Evolutionary conservation across 2,888 invertebrate genomes (phyloP).

Genomic region (Leptinotarsa rubiginosa): DNA sequence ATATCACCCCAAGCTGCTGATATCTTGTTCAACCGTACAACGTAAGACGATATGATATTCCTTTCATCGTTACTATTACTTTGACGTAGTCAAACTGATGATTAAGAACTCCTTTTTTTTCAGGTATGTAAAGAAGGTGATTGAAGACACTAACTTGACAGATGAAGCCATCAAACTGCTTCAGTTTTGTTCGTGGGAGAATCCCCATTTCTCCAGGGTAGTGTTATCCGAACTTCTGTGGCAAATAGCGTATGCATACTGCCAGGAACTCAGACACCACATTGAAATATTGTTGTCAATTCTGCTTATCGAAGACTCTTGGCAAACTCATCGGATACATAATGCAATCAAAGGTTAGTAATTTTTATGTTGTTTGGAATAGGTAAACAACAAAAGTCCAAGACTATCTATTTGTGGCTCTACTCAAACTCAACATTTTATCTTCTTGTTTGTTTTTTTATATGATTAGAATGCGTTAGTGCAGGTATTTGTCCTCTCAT

Average conservation of each 20-base stretch:
- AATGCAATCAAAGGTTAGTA: constrained; percentile 84
- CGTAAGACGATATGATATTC: constrained; percentile 66
- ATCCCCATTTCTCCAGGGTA: constrained; percentile 90
- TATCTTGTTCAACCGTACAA: constrained; percentile 83
- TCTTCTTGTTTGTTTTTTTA: no score
- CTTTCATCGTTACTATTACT: not conserved
- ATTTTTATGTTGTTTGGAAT: not conserved
- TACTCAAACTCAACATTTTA: no score
- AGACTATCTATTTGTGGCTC: not conserved
- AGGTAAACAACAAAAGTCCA: not conserved
- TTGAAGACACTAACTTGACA: constrained; percentile 92
- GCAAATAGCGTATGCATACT: constrained; percentile 91
- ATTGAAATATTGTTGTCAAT: constrained; percentile 89
- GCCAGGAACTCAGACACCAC: constrained; percentile 93
- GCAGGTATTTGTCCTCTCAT: no score
- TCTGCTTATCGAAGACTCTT: constrained; percentile 92
- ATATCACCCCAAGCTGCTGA: constrained; percentile 83
- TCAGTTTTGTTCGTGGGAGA: constrained; percentile 97
- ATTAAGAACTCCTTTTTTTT: constrained; percentile 16
- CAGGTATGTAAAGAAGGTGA: constrained; percentile 93
- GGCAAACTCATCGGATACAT: constrained; percentile 95
- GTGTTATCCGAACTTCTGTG: constrained; percentile 91
- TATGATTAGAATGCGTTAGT: no score
- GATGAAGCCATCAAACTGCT: constrained; percentile 91
- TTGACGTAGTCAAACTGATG: not conserved